phyloP scores from a whole-genome alignment of 2,888 invertebrate species.

The Mythimna impura region DNA sequence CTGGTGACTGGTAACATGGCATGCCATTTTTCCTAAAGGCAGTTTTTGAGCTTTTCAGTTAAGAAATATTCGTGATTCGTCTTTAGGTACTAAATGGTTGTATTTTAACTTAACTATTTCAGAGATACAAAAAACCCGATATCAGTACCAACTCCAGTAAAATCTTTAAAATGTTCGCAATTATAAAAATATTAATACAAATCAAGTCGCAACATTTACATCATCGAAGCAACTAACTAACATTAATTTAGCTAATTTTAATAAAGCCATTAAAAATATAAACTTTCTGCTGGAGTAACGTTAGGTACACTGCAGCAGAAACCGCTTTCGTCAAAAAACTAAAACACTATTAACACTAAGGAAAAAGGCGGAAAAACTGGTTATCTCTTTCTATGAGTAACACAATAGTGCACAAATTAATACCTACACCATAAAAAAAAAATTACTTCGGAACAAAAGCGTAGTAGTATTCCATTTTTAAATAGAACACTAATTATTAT shows the following conservation, averaged over 20 bases:
- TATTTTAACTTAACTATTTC: background rate
- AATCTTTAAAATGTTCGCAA: too few relatives aligned
- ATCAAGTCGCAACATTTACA: too few relatives aligned
- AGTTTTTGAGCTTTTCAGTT: background rate
- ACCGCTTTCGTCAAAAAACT: background rate
- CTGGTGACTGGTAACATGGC: slow-evolving; percentile 32
- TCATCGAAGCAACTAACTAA: too few relatives aligned
- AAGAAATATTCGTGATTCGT: background rate
- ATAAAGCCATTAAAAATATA: too few relatives aligned
- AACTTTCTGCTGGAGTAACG: too few relatives aligned
- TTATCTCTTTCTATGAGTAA: too few relatives aligned
- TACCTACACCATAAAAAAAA: background rate
- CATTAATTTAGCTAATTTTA: too few relatives aligned
- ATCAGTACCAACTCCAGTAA: too few relatives aligned
- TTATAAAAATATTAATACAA: too few relatives aligned
- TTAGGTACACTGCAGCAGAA: background rate
- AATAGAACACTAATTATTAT: background rate
- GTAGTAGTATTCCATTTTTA: background rate
- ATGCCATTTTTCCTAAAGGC: slow-evolving; percentile 44
- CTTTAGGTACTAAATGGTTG: background rate
- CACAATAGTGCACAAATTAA: too few relatives aligned
- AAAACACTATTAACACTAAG: background rate
- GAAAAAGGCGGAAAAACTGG: background rate
- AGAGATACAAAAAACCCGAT: too few relatives aligned
- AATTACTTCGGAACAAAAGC: background rate